Evolutionary conservation across 2,113 vertebrate species (phyloP).

Genomic region (Micronycteris hirsuta): DNA sequence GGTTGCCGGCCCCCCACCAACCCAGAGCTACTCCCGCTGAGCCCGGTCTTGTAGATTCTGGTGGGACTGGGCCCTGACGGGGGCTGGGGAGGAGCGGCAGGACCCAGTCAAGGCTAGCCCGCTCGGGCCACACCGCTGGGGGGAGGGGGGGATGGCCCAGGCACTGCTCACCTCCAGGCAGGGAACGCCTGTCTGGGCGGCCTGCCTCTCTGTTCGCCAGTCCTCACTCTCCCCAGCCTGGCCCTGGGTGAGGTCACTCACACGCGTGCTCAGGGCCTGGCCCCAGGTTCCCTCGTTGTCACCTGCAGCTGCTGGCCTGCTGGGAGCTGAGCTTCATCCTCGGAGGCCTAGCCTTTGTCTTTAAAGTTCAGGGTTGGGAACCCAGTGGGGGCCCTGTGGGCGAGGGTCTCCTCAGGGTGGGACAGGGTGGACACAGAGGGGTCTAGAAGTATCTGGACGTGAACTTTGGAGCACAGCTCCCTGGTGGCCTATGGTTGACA

Average conservation of each 20-base stretch:
- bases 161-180: not conserved
- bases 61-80: not conserved
- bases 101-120: not conserved
- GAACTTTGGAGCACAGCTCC: not conserved
- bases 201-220: conserved; percentile 74
- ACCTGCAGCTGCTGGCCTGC: conserved; percentile 56
- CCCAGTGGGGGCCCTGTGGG: not conserved
- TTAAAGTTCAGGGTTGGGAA: not conserved
- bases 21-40: no score
- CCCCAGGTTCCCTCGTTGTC: conserved; percentile 72
- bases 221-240: conserved; percentile 74
- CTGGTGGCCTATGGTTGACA: not conserved
- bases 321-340: conserved; percentile 53
- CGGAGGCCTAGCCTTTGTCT: not conserved
- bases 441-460: not conserved
- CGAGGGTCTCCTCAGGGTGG: not conserved
- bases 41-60: not conserved
- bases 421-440: fast-evolving
- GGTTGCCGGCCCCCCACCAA: no score
- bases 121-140: no score
- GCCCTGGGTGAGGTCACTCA: conserved; percentile 79
- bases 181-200: conserved; percentile 63
- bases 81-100: not conserved
- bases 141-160: not conserved
- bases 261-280: conserved; percentile 75